A percentile compares a stretch with the other conserved stretches of the same genome.
phyloP scores from a whole-genome alignment of 2,797 vertebrate species.

The Enteromius radiatus region DNA sequence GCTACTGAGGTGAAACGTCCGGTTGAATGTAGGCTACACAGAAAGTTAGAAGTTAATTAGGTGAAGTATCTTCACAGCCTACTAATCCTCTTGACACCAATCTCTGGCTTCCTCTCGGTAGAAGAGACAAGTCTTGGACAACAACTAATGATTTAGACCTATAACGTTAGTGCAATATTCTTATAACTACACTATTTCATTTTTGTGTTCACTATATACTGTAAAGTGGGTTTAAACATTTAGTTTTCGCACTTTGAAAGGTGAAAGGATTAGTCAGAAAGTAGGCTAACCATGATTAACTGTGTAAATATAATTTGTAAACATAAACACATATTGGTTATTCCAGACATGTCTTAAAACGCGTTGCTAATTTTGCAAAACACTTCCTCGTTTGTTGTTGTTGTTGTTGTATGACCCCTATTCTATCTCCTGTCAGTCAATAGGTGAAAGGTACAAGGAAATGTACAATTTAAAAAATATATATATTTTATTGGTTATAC shows the following conservation, averaged over 20 bases:
- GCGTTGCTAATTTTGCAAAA: background rate
- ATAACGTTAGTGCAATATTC: background rate
- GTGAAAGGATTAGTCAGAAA: background rate
- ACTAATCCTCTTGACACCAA: constrained; percentile 45
- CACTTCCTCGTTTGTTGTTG: background rate
- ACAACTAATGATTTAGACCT: background rate
- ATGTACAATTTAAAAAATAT: background rate
- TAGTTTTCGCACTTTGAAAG: background rate
- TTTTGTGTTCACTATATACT: background rate
- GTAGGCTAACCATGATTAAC: background rate
- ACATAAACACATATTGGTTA: background rate
- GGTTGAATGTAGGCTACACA: background rate
- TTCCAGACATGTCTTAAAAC: too few species aligned
- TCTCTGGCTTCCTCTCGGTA: constrained; percentile 13
- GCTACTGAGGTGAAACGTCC: constrained; percentile 23
- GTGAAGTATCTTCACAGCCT: constrained; percentile 15
- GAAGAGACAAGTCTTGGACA: too few species aligned
- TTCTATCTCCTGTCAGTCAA: background rate
- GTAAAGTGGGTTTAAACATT: too few species aligned
- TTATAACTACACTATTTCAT: background rate
- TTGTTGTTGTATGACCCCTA: background rate
- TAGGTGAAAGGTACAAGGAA: background rate
- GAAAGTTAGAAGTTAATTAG: constrained; percentile 28
- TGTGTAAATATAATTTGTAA: background rate
- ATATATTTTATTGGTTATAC: background rate